Percentiles rank a stretch among this genome's conserved stretches.
Conservation (phyloP, 2,888 invertebrate species). For the Leptinotarsa haldemani region DNA sequence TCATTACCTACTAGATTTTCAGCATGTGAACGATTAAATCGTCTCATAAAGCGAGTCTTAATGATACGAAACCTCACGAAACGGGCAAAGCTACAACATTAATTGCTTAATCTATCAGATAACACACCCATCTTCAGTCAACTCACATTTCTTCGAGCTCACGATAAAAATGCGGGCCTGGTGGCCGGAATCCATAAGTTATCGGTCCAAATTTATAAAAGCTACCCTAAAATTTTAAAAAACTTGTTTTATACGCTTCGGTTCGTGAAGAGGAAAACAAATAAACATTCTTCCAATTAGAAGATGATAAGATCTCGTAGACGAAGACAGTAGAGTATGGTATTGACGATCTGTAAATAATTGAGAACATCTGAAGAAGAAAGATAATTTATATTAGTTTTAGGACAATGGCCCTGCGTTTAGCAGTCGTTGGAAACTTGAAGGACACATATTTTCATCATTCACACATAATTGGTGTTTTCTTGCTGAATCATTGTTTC, state of each 20-base stretch:
- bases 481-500: no score
- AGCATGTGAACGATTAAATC: constrained; percentile 51
- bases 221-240: not conserved
- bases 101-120: constrained; percentile 65
- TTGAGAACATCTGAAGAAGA: not conserved
- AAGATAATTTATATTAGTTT: no score
- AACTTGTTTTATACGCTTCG: not conserved
- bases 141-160: constrained; percentile 55
- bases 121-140: constrained; percentile 58
- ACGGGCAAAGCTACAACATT: constrained; percentile 59
- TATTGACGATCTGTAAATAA: not conserved
- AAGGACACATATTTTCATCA: no score
- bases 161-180: constrained; percentile 47
- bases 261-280: not conserved
- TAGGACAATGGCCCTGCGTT: no score
- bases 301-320: constrained; percentile 4
- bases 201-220: not conserved
- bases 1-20: constrained; percentile 48
- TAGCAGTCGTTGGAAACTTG: no score
- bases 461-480: no score
- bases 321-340: not conserved
- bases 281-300: constrained; percentile 16
- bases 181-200: constrained; percentile 44
- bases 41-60: constrained; percentile 60
- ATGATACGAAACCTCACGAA: constrained; percentile 61